Base-by-base conservation (phyloP, 2,888 invertebrate genomes). In the Siphonodentalium dalli region DNA sequence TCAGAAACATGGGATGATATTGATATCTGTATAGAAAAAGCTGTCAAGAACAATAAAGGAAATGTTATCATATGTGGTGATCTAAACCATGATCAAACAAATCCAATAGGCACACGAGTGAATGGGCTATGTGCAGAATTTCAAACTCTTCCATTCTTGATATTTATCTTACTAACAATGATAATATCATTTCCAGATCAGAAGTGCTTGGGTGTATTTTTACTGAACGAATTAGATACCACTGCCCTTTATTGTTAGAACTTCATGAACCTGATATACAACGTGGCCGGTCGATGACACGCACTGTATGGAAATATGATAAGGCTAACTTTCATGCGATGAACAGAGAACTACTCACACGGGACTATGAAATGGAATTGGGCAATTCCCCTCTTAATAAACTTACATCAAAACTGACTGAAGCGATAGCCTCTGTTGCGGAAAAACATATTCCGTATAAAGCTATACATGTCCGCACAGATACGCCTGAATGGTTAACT, bases 241-340 rank as follows among this genome's bases (percentile, higher is more conserved):
- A 47, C 7, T 27, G 47, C 23, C 20, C 37, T 37, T 38, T 46
- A 18, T n/a, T 27, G 20, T 24, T 20, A 13, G 27, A n/a, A n/a
- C n/a, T 24, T 35, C 15, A 23, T n/a, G 23, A 26, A 11, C 26
- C 26, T 28, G 5, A 11, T 4, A 48, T 40, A 47, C 29, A 38
- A 2, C 2, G 31, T 6, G 2, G 23, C 11, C 28, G 31, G 15
- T 13, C 15, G 28, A 29, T 29, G 15, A 29, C 27, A 28, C 20
- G 47, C 20, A 18, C 15, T 23, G 21, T 49, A 3, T 49, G 49
- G 49, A 13, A 15, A n/a, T 49, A 33, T 27, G 34, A 48, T 23
- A 28, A 29, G 11, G 49, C 34, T 5, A 35, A 41, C 15, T 49
- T 41, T 13, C 20, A 49, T 18, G 15, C 3, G 11, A 13, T 49